Conservation (phyloP, 2,797 vertebrate genomes). For the Dryobates pubescens region DNA sequence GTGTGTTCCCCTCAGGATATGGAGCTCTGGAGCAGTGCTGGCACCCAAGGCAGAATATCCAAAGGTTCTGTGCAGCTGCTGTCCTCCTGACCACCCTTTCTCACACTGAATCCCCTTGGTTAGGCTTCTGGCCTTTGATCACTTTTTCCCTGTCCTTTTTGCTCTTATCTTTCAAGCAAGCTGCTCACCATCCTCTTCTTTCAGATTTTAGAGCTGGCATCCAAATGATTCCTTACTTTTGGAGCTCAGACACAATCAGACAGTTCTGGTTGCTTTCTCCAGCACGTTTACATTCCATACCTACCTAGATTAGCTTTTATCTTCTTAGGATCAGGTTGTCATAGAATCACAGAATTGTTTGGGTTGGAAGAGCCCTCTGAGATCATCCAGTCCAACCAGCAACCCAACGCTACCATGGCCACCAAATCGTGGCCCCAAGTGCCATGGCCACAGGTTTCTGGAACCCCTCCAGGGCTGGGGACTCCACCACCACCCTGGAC, state of each 20-base stretch:
- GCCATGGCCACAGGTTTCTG: too few species aligned
- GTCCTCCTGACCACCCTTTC: accelerated
- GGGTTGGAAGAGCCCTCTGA: too few species aligned
- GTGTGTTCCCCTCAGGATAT: not conserved
- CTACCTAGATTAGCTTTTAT: not conserved
- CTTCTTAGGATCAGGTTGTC: not conserved
- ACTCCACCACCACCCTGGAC: too few species aligned
- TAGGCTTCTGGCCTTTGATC: not conserved
- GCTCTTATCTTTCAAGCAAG: not conserved
- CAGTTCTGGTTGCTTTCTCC: not conserved
- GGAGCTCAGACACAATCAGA: not conserved
- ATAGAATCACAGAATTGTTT: too few species aligned
- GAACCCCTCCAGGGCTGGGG: too few species aligned
- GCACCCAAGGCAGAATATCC: not conserved
- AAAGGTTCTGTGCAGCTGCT: not conserved
- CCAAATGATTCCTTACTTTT: not conserved
- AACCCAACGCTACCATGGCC: too few species aligned
- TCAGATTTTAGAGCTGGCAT: not conserved
- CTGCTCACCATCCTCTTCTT: not conserved
- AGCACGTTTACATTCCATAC: accelerated
- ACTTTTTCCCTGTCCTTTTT: accelerated
- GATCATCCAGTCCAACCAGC: too few species aligned
- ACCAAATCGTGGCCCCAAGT: too few species aligned
- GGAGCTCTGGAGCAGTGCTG: not conserved
- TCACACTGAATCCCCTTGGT: not conserved